Base-by-base conservation (phyloP, 2,888 invertebrate species). In the Cremastinae sp. region DNA sequence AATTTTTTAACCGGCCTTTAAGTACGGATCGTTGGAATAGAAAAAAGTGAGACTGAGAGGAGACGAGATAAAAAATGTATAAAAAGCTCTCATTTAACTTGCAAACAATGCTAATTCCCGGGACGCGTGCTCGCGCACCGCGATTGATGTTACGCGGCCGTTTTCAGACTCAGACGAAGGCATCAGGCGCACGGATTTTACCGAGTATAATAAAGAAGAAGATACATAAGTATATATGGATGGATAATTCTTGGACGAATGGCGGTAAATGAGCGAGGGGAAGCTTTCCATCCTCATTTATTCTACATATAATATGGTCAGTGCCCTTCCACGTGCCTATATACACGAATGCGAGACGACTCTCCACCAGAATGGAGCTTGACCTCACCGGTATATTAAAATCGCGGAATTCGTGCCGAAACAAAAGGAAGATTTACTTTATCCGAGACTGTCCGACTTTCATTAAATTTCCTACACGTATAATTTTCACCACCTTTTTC, bases 41-140 rank as follows among this genome's bases (percentile, higher is more conserved):
- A 28, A 28, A n/a, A 28, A 5, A 28, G 28, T 28, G 28, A 2
- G 5, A 3, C 28, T 5, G 28, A 5, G 2, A 5, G 28, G 28
- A 28, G 28, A 3, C 28, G 28, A 5, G 28, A 28, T 28, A 28
- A 65, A 74, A 74, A 74, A 74, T 70, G 70, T 58, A 45, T 64
- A 64, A 69, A 70, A 64, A 65, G 69, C 28, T 28, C 64, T 74
- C 74, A 74, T 74, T 74, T 74, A 74, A 74, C 74, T 70, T 74
- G 74, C 74, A 74, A 74, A 74, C 74, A 74, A 74, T 74, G 74
- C 65, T 74, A 74, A 74, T 74, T 74, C 70, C 51, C 53, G 53
- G 43, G 74, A 59, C 69, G 65, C 74, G 74, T 74, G 74, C 74
- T 69, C 28, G 64, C 43, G 74, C 74, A 69, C 69, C 51, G 43